Evolutionary conservation across 2,797 vertebrate species (phyloP), one percentile per base, ranked within the genome.

Genomic region (Sebastes alutus): DNA sequence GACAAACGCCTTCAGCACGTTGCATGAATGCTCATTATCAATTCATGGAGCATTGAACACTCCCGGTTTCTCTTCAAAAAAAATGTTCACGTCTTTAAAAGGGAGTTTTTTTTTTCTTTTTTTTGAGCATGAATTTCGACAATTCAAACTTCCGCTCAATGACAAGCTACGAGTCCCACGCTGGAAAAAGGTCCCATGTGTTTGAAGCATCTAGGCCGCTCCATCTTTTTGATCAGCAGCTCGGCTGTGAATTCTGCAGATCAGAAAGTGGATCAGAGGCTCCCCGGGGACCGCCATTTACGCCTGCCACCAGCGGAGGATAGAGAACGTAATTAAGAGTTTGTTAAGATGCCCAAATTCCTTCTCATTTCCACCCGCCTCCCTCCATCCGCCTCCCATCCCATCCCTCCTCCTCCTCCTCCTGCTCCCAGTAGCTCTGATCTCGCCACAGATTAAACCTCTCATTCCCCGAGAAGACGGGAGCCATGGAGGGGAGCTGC

Each of bases 221-320:
- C 89, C 82, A 75, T 90, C 90, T 94, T 95, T 95, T 95, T 95
- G 95, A 96, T 96, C 94, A 95, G 92, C 80, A 68, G 88, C 89
- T 89, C 88, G 87, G 84, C 83, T 89, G 85, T 90, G 93, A 94
- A 89, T 95, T 89, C 91, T 80, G 85, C 88, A 91, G 93, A 95
- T 95, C 94, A 95, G 93, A 95, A 94, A 95, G 93, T 95, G 94
- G 93, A 95, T 95, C 94, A 95, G 87, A 93, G 89, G 80, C 93
- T 94, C 94, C 92, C 92, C 4, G 86, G 94, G 92, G 94, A 94
- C 90, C 68, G 87, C 83, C 94, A 92, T 95, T 95, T 95, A 96
- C 35, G 92, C 87, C 90, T 87, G 93, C 92, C 93, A 93, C 92
- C 93, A 92, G 90, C 92, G 55, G 86, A 90, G 91, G 92, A 93